Base-by-base conservation (phyloP, 2,113 vertebrate species). In the Sturnus vulgaris region DNA sequence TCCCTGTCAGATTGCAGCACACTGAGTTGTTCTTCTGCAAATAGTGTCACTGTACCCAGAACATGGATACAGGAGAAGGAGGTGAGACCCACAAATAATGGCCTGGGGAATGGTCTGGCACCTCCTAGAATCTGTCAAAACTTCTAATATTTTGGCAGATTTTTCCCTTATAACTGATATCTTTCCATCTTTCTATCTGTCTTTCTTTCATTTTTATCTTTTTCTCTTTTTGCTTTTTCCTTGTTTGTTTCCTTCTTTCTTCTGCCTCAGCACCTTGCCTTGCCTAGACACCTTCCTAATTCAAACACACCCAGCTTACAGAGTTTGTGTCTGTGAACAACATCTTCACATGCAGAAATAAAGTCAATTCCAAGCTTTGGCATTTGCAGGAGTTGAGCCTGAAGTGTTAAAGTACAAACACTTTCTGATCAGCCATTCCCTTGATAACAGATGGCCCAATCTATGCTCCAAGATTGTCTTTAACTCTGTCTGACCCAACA, bases 401-500 rank as follows among this genome's bases (percentile, higher is more conserved):
- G 88, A 95, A 95, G 95, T 96, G 95, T 96, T 96, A 97, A 95
- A 96, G 93, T 93, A 93, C 93, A 92, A 92, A 97, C 94, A 92
- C 92, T 95, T 96, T 95, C 93, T 81, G 90, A 65, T 95, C 90
- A 97, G 88, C 76, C 94, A 88, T 94, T 95, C 92, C 56, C 82
- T 92, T 93, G 85, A 88, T 40, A 97, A 96, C 95, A 97, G 95
- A 96, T 95, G 95, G 95, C 86, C 94, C 82, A 92, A 92, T 95
- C 90, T 95, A 80, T 94, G 80, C 94, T 96, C 93, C 93, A 95
- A 95, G 96, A 93, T 88, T 96, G 94, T 97, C 92, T 96, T 96
- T 96, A 96, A 97, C 93, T 97, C 93, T 95, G 88, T 96, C 93
- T 97, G 96, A 96, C 94, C 94, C 96, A 97, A 90, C 56, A 57